Conservation (phyloP, 2,113 vertebrate genomes). For the Siniperca knerii region DNA sequence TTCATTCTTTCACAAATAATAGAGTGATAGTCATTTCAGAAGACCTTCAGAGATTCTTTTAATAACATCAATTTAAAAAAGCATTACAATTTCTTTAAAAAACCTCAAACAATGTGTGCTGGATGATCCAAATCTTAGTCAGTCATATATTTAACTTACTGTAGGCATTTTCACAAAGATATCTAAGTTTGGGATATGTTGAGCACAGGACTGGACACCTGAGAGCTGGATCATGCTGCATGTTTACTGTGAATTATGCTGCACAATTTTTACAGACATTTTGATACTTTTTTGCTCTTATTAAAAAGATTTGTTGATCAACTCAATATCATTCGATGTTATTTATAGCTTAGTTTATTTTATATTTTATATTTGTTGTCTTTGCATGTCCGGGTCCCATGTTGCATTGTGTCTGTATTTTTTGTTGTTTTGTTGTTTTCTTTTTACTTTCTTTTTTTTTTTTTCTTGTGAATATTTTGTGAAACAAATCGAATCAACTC, state of each 20-base stretch:
- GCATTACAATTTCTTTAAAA: neutral
- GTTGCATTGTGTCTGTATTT: neutral
- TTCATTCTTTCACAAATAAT: neutral
- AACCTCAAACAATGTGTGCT: neutral
- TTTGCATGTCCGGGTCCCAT: neutral
- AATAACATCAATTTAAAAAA: neutral
- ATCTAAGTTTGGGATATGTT: neutral
- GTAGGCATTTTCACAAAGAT: neutral
- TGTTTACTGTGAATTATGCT: neutral
- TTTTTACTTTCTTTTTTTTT: neutral
- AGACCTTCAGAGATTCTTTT: neutral
- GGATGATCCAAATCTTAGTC: neutral
- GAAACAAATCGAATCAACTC: neutral
- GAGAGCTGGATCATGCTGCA: neutral
- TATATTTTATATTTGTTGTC: neutral
- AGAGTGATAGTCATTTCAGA: neutral
- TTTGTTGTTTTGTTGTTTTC: neutral
- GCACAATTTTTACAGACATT: neutral
- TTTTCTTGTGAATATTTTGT: neutral
- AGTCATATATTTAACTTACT: neutral
- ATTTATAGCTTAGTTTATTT: neutral
- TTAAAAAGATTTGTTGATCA: neutral
- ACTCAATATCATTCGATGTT: neutral
- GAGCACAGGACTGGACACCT: neutral
- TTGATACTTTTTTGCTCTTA: neutral